Evolutionary conservation across 2,113 vertebrate genomes (phyloP).

Genomic region (Ochotona curzoniae): DNA sequence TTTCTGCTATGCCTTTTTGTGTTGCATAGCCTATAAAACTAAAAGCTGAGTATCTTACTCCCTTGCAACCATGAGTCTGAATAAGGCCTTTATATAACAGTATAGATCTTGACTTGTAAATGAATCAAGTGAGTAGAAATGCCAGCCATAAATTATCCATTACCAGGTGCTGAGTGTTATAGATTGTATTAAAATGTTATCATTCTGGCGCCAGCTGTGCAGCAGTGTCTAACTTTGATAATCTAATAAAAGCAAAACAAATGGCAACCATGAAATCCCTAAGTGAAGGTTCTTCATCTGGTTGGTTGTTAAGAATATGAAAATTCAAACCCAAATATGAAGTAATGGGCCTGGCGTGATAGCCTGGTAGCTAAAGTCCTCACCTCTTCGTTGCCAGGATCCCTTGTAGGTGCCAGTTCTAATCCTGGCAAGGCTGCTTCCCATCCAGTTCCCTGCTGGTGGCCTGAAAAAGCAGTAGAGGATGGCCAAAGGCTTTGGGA

Average conservation of each 20-base stretch:
- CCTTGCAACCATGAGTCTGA: neutral
- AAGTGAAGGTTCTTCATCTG: neutral
- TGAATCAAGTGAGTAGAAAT: neutral
- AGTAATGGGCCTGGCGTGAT: too few species aligned
- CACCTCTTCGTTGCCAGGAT: too few species aligned
- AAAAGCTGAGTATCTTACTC: conserved; percentile 18
- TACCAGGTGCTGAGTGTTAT: neutral
- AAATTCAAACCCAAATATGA: neutral
- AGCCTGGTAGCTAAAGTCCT: too few species aligned
- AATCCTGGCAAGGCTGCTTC: too few species aligned
- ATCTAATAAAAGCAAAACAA: neutral
- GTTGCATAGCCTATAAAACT: neutral
- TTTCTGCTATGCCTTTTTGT: neutral
- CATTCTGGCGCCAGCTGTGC: neutral
- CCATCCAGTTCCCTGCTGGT: too few species aligned
- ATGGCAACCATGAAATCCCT: neutral
- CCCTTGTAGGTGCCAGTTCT: too few species aligned
- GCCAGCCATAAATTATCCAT: neutral
- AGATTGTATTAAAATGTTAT: neutral
- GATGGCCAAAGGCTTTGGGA: too few species aligned
- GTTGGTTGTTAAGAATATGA: neutral
- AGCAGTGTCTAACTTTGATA: neutral
- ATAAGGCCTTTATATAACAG: neutral
- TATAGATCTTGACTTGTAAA: neutral
- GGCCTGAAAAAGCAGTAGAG: too few species aligned